These are phyloP conservation scores for Hypena proboscidalis DNA, from an alignment of 2,888 invertebrate species.

Conservation along the genomic window DNA sequence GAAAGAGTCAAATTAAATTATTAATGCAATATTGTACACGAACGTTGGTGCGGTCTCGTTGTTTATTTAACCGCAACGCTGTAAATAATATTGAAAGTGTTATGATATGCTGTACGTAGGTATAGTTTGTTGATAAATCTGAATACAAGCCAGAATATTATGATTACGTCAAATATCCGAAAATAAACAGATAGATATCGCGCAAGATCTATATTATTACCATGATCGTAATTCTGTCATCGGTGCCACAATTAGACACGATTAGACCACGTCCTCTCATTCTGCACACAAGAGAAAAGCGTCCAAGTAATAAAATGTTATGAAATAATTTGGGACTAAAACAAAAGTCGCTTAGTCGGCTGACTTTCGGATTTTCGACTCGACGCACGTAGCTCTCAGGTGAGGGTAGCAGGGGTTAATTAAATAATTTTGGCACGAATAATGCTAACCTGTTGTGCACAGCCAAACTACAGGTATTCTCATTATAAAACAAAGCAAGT, in stretches of 20 bases:
- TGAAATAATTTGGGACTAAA: slow-evolving; percentile 15
- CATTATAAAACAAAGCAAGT: slow-evolving; percentile 10
- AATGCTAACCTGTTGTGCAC: slow-evolving; percentile 14
- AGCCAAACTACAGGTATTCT: slow-evolving; percentile 12
- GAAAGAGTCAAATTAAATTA: not conserved
- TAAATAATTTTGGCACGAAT: slow-evolving; percentile 29
- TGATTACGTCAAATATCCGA: slow-evolving; percentile 59
- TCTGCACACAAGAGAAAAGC: slow-evolving; percentile 30
- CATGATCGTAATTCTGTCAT: slow-evolving; percentile 71
- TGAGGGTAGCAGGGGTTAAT: slow-evolving; percentile 15
- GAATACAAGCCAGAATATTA: slow-evolving; percentile 40
- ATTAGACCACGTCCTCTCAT: slow-evolving; percentile 49
- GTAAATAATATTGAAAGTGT: slow-evolving; percentile 6
- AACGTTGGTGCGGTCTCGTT: slow-evolving; percentile 4
- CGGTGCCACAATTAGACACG: slow-evolving; percentile 60
- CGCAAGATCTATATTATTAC: slow-evolving; percentile 54
- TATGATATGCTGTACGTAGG: not conserved
- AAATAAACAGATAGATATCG: slow-evolving; percentile 53
- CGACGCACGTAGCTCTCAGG: slow-evolving; percentile 3
- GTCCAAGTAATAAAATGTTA: slow-evolving; percentile 16
- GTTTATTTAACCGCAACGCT: slow-evolving; percentile 8
- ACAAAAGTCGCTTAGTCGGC: slow-evolving; percentile 16
- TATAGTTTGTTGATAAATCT: slow-evolving; percentile 26
- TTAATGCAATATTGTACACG: slow-evolving; percentile 1
- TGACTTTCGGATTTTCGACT: slow-evolving; percentile 3